A percentile compares a stretch with the other conserved stretches of the same genome.
Conservation (phyloP, 1,140 invertebrate species). For the Oncopodura yosiiana region DNA sequence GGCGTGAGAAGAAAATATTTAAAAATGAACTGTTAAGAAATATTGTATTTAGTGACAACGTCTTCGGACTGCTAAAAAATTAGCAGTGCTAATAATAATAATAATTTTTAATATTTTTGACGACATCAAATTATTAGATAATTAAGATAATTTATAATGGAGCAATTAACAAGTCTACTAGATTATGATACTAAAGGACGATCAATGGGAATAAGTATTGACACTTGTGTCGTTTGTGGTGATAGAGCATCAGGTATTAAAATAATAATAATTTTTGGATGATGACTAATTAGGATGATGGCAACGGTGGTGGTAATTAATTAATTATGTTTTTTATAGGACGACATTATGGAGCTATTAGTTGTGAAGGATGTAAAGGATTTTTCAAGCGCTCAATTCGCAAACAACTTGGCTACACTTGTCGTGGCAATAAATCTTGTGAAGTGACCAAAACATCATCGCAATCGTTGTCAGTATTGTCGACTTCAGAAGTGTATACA, state of each 20-base stretch:
- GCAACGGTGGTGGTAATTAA: neutral
- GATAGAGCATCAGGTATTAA: conserved; percentile 67
- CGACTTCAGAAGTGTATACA: conserved; percentile 90
- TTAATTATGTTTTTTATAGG: conserved; percentile 43
- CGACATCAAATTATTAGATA: too few species aligned
- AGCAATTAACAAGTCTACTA: conserved; percentile 11
- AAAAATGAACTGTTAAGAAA: too few species aligned
- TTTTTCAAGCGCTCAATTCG: conserved; percentile 87
- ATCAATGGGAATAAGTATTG: conserved; percentile 42
- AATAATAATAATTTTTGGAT: neutral
- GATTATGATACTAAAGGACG: conserved; percentile 20
- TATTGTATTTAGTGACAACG: too few species aligned
- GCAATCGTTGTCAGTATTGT: conserved; percentile 96
- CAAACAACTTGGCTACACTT: conserved; percentile 91
- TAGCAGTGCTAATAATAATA: too few species aligned
- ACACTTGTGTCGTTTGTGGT: conserved; percentile 87
- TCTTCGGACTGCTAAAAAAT: too few species aligned
- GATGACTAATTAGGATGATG: neutral
- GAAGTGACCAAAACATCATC: conserved; percentile 93
- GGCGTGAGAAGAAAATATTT: too few species aligned
- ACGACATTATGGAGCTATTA: conserved; percentile 87
- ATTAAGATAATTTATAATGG: too few species aligned
- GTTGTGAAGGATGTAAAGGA: conserved; percentile 86
- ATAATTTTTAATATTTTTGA: too few species aligned
- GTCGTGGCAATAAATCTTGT: conserved; percentile 86